phyloP scores from a whole-genome alignment of 2,888 invertebrate species.

The Entomobrya proxima region DNA sequence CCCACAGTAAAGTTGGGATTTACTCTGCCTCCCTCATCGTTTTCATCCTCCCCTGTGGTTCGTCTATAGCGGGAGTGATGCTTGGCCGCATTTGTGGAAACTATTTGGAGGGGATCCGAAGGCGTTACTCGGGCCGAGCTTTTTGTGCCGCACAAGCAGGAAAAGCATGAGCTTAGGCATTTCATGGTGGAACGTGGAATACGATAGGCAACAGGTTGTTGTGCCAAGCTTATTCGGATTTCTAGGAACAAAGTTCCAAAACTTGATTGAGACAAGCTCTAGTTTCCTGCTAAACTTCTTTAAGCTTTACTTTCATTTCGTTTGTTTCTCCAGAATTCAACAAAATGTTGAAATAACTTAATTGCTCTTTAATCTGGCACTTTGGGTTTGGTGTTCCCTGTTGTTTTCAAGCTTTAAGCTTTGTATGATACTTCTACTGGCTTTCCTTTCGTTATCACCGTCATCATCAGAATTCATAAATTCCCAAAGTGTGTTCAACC shows the following conservation, averaged over 20 bases:
- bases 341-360: no score
- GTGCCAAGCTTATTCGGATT: neutral
- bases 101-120: slow-evolving; percentile 57
- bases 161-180: slow-evolving; percentile 50
- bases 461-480: neutral
- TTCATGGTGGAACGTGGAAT: slow-evolving; percentile 20
- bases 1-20: slow-evolving; percentile 38
- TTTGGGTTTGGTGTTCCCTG: no score
- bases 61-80: slow-evolving; percentile 9
- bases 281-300: no score
- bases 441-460: neutral
- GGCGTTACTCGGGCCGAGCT: slow-evolving; percentile 62
- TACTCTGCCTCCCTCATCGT: neutral
- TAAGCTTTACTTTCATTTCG: no score
- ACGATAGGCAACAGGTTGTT: slow-evolving; percentile 49
- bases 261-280: no score
- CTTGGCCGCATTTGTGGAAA: slow-evolving; percentile 33
- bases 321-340: no score
- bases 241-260: neutral
- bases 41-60: neutral
- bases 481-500: no score
- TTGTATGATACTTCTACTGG: neutral
- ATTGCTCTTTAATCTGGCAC: no score
- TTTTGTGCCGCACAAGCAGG: slow-evolving; percentile 55
- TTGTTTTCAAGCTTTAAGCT: no score